Evolutionary conservation across 2,113 vertebrate genomes (phyloP).

Genomic region (Rhinolophus sinicus): DNA sequence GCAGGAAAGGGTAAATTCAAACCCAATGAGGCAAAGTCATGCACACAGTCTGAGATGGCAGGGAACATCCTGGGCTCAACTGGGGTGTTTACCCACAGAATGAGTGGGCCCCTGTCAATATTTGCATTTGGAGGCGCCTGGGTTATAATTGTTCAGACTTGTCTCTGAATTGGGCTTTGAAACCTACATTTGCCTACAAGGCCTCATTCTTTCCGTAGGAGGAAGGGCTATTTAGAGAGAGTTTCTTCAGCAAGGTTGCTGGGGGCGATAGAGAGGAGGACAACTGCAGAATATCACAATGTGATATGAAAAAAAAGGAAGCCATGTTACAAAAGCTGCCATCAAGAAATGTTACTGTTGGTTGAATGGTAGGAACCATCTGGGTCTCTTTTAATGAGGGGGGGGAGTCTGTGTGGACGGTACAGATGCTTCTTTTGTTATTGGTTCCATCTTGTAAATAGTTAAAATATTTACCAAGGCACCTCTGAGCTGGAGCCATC

Average conservation of each 20-base stretch:
- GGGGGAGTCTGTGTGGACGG: constrained; percentile 85
- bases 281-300: constrained; percentile 34
- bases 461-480: constrained; percentile 99
- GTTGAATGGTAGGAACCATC: constrained; percentile 92
- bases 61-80: constrained; percentile 21
- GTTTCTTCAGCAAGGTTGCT: constrained; percentile 59
- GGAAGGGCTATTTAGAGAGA: not conserved
- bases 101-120: constrained; percentile 32
- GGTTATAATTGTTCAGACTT: constrained; percentile 58
- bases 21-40: not conserved
- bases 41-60: not conserved
- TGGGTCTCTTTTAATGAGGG: constrained; percentile 90
- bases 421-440: constrained; percentile 99
- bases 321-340: constrained; percentile 78
- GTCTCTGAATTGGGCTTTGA: constrained; percentile 59
- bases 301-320: constrained; percentile 77
- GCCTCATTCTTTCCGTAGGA: constrained; percentile 33
- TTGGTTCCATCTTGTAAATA: constrained; percentile 96
- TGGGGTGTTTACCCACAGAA: constrained; percentile 67
- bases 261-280: not conserved
- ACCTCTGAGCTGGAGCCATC: constrained; percentile 89
- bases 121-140: constrained; percentile 60
- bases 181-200: constrained; percentile 21
- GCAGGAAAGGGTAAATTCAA: constrained; percentile 35
- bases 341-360: constrained; percentile 83